A percentile compares a stretch with the other conserved stretches of the same genome.
These are phyloP conservation scores for Cossypha dichroa DNA, from an alignment of 2,797 vertebrate genomes.

Conservation along the genomic window DNA sequence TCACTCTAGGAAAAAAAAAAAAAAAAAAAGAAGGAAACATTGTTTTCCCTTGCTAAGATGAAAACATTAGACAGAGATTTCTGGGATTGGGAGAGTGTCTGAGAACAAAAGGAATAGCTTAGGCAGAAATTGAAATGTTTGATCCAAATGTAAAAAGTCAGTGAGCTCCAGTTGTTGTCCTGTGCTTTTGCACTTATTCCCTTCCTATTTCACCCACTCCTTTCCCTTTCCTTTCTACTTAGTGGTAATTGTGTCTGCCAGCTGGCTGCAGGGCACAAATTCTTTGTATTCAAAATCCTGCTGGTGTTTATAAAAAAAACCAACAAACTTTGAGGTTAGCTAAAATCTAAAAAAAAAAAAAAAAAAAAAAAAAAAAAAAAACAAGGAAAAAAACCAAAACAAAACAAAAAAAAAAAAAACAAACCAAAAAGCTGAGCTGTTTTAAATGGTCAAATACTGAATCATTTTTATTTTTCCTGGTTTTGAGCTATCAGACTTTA, in stretches of 20 bases:
- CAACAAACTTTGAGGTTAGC: background rate
- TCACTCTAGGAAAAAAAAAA: background rate
- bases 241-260: background rate
- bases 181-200: background rate
- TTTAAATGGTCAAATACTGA: background rate
- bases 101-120: background rate
- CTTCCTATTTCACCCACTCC: background rate
- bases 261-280: background rate
- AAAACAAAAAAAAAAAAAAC: too few relatives aligned
- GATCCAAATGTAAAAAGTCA: background rate
- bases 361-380: too few relatives aligned
- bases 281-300: background rate
- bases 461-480: background rate
- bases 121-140: background rate
- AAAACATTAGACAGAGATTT: background rate
- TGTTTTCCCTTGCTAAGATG: background rate
- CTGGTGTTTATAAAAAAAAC: background rate
- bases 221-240: background rate
- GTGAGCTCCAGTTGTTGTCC: background rate
- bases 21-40: background rate
- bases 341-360: background rate
- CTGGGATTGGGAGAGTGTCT: background rate
- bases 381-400: too few relatives aligned
- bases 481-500: background rate
- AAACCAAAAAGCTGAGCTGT: background rate